Evolutionary conservation across 2,113 vertebrate genomes (phyloP), one percentile per base, ranked within the genome.

Genomic region (Nycticebus coucang): DNA sequence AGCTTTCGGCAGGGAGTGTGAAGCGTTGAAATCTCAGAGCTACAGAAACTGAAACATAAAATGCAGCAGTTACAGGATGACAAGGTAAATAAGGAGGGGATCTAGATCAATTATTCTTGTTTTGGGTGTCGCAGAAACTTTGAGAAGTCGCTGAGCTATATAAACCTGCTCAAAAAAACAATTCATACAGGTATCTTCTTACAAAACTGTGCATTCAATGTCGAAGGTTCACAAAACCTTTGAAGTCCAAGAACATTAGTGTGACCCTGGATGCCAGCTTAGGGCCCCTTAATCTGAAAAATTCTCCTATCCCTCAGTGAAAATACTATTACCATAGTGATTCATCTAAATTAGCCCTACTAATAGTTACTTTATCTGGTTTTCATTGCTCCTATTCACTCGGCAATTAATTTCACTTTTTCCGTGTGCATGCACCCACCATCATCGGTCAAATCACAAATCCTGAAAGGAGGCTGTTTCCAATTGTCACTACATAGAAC

Each of bases 161-260:
- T 18, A 55, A 64, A 50, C 10, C 13, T 81, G 71, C 53, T 81
- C 22, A 41, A 41, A 11, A 79, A 83, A 82, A 2, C 28, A 66
- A 62, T 22, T 13, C 24, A n/a, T 37, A 14, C 8, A 37, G 10
- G n/a, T 15, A 15, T 11, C 5, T 74, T 60, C 45, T 35, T 75
- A 84, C 4, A 72, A 37, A 91, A 59, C 13, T 18, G 9, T 37
- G 24, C 15, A 22, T 4, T 59, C 21, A 71, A 21, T 68, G 60
- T 37, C 22, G 80, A n/a, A 75, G 53, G 0, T 30, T 87, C 55
- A 15, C 24, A 45, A 68, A 89, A 17, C 10, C 22, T 33, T 28
- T 24, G 12, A 0, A 13, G 15, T n/a, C 68, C 21, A 60, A 59
- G 53, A 55, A 11, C 28, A 26, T 1, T 0, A 0, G 1, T 19